phyloP scores from a whole-genome alignment of 2,797 vertebrate genomes.

The Acrocephalus scirpaceus region DNA sequence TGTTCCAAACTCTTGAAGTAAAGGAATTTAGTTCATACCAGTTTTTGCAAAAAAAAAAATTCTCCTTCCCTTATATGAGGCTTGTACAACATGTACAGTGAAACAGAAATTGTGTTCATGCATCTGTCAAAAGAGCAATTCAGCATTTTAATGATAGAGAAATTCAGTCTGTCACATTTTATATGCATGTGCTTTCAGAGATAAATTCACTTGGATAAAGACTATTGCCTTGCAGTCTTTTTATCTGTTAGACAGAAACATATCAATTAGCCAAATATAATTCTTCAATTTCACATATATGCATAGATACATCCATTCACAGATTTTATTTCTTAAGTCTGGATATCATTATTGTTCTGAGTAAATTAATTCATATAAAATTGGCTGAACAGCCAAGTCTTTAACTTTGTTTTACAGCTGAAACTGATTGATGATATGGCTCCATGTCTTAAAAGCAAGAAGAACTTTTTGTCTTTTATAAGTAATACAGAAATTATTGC shows the following conservation, averaged over 20 bases:
- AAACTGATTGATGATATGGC: constrained; percentile 6
- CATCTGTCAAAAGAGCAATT: not conserved
- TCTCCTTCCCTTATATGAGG: not conserved
- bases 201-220: not conserved
- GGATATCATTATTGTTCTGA: not conserved
- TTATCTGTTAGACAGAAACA: not conserved
- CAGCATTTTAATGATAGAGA: not conserved
- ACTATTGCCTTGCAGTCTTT: not conserved
- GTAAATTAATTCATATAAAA: constrained; percentile 1
- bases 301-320: not conserved
- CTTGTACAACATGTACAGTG: not conserved
- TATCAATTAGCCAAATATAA: not conserved
- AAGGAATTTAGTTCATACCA: not conserved
- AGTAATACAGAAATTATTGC: constrained; percentile 40
- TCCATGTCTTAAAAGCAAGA: not conserved
- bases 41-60: not conserved
- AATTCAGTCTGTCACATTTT: not conserved
- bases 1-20: not conserved
- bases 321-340: not conserved
- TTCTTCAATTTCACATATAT: not conserved
- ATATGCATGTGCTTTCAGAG: not conserved
- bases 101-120: not conserved
- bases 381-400: not conserved
- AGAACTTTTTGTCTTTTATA: constrained; percentile 8
- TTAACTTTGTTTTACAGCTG: not conserved